Evolutionary conservation across 37 sponge, comb jelly and placozoan species (phyloP).

Genomic region (Ephydatia muelleri): DNA sequence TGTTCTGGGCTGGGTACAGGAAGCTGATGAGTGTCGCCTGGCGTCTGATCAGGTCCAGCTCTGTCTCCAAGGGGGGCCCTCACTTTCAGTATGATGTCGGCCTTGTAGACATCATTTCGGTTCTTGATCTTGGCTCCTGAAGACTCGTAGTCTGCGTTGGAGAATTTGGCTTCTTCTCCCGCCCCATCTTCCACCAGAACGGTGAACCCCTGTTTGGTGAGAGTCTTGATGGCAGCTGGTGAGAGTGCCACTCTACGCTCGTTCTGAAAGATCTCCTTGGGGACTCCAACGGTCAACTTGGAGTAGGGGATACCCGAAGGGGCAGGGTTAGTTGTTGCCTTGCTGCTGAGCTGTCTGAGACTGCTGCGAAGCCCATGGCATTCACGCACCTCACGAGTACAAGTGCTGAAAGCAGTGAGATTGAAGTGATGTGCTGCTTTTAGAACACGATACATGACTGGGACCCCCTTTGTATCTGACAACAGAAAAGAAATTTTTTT

Average conservation of each 20-base stretch:
- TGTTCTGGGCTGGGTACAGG: conserved; percentile 85
- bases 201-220: conserved; percentile 78
- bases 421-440: not conserved
- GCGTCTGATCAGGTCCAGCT: conserved; percentile 55
- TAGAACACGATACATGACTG: not conserved
- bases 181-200: conserved; percentile 82
- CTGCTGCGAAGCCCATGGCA: not conserved
- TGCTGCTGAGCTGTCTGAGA: conserved; percentile 32
- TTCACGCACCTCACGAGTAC: not conserved
- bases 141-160: conserved; percentile 78
- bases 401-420: not conserved
- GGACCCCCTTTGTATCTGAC: not conserved
- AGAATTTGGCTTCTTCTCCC: conserved; percentile 82
- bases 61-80: conserved; percentile 63
- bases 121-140: conserved; percentile 74
- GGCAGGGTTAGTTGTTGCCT: conserved; percentile 17
- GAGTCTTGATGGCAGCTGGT: conserved; percentile 63
- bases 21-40: conserved; percentile 79
- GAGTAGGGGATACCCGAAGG: conserved; percentile 70
- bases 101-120: conserved; percentile 45
- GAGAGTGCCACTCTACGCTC: conserved; percentile 81
- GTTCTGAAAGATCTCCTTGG: conserved; percentile 75
- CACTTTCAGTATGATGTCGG: conserved; percentile 81
- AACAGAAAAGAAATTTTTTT: not conserved
- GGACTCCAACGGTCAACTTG: conserved; percentile 81